Percentiles rank a stretch among this genome's conserved stretches.
Conservation (phyloP, 2,113 vertebrate species). For the Amphiprion percula region DNA sequence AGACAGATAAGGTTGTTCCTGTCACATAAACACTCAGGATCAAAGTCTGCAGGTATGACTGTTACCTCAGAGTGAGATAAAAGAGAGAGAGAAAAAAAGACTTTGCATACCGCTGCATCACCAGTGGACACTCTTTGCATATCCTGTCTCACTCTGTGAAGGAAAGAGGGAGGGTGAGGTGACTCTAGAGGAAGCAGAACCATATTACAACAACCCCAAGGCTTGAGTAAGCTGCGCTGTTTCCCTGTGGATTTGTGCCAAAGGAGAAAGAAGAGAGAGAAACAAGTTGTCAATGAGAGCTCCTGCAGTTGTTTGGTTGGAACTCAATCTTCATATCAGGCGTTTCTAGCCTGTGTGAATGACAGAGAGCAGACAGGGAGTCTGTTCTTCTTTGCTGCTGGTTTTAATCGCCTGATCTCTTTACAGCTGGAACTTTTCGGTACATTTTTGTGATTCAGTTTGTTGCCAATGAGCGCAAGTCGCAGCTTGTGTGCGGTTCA, state of each 20-base stretch:
- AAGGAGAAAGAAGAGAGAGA: not conserved
- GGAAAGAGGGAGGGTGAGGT: constrained; percentile 40
- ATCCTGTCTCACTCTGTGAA: constrained; percentile 44
- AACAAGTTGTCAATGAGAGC: constrained; percentile 32
- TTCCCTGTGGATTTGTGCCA: constrained; percentile 45
- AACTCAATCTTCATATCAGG: not conserved
- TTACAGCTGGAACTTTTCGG: not conserved
- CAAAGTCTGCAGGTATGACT: constrained; percentile 72
- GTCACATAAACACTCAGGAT: constrained; percentile 53
- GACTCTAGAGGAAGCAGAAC: constrained; percentile 41
- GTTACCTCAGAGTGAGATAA: constrained; percentile 36
- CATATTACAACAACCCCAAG: constrained; percentile 24
- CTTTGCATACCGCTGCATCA: constrained; percentile 76
- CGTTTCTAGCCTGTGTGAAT: not conserved
- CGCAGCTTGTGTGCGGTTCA: constrained; percentile 48
- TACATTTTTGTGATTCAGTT: constrained; percentile 42
- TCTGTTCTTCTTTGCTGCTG: constrained; percentile 53
- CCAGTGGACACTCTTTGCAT: constrained; percentile 64
- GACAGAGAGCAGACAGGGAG: constrained; percentile 25
- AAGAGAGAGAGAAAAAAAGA: constrained; percentile 25
- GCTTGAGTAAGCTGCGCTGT: constrained; percentile 36
- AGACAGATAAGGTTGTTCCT: constrained; percentile 57
- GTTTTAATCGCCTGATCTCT: not conserved
- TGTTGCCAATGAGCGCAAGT: constrained; percentile 59
- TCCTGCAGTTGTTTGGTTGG: constrained; percentile 21